Base-by-base conservation (phyloP, 2,113 vertebrate species). In the Fukomys damarensis region DNA sequence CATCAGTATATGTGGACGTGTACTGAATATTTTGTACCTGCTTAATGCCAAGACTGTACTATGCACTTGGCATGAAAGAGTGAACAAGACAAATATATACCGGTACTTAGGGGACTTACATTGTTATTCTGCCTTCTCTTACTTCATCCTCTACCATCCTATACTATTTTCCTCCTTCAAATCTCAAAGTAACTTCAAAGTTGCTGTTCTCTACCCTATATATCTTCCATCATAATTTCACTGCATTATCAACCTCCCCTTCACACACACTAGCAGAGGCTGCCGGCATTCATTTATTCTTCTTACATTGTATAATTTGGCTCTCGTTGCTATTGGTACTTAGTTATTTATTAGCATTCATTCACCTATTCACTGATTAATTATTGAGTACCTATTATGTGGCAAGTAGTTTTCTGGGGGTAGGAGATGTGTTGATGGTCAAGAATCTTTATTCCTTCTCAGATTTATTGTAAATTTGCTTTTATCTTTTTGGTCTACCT, bases 131-230 rank as follows among this genome's bases (percentile, higher is more conserved):
- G 11, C 22, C 26, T 93, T 80, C 20, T 90, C 35, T 96, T 41
- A 80, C 10, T 85, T 92, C 32, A 72, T 22, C 35, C 24, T 83
- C 59, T 93, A 24, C 19, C 28, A 92, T 93, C 46, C 22, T 70
- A 59, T 61, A 83, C 35, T 68, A 86, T 74, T 89, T 14, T 79
- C 32, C 32, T 63, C 49, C 32, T 72, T 83, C 26, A 61, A 91
- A 93, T 63, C 26, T 93, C 32, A 91, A 91, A 52, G 2, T 92
- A 58, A 91, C 12, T 26, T 85, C 49, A 87, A 95, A 84, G 20
- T 52, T n/a, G 32, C 13, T 89, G 91, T 96, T 5, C 26, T 84
- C n/a, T 79, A 52, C 38, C 38, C 4, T 2, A 77, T 8, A 13
- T 93, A 79, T 89, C 83, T 83, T 95, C 12, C 70, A 10, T 86